Base-by-base conservation (phyloP, 2,113 vertebrate genomes). In the Alosa alosa region DNA sequence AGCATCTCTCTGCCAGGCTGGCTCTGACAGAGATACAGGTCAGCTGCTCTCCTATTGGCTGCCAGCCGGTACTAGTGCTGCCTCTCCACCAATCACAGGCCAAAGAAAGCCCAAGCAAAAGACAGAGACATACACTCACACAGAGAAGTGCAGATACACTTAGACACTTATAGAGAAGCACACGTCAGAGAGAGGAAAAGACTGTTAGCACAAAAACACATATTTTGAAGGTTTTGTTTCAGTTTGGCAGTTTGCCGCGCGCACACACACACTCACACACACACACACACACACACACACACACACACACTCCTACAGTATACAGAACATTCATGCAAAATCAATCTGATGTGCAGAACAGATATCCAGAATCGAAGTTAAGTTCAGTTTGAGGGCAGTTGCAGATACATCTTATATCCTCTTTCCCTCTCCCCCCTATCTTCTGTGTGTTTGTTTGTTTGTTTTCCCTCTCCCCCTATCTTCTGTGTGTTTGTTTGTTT, bases 1-100 rank as follows among this genome's bases (percentile, higher is more conserved):
- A 81, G 68, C 78, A 82, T 22, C 86, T 84, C 84, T 82, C 82
- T 83, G 36, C 57, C 50, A 44, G 82, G 39, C 81, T 45, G 84
- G 84, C 82, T 39, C 60, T 46, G 45, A 83, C 75, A n/a, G 60
- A 81, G 85, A 72, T 75, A n/a, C 50, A 20, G 47, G 46, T 60
- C 39, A 39, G 41, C 49, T 17, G 9, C n/a, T 87, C 49, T 72
- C 36, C 36, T 11, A 41, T 45, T 83, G 41, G 81, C 81, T 47
- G 18, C 17, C 46, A 31, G 20, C 85, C 86, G 20, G 52, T 68
- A 36, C n/a, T 31, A 10, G n/a, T 25, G 10, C 64, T 68, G 64
- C 64, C 64, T 68, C 64, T 13, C n/a, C 64, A 68, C 25, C 64
- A 60, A 22, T 60, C 20, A 60, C 3, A 22, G 4, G 20, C 55